Percentiles rank a stretch among this genome's conserved stretches.
Conservation (phyloP, 2,797 vertebrate species). For the Gymnocypris eckloni region DNA sequence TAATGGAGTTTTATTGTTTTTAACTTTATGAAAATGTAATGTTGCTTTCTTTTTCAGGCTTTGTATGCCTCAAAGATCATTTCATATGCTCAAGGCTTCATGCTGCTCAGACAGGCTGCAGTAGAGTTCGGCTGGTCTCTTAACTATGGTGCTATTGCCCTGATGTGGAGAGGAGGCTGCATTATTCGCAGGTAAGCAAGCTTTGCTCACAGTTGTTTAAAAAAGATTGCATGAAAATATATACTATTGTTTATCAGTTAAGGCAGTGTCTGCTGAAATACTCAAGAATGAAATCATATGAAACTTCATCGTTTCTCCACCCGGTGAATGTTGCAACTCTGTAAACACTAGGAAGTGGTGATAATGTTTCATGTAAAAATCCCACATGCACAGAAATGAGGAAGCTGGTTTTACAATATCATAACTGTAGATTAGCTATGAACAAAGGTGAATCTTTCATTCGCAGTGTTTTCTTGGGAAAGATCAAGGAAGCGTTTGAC, state of each 20-base stretch:
- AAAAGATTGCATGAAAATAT: background rate
- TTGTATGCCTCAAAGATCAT: constrained; percentile 99
- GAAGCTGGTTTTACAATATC: constrained; percentile 55
- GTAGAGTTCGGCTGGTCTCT: constrained; percentile 92
- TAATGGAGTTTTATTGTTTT: background rate
- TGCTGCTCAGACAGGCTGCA: constrained; percentile 94
- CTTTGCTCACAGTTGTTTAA: background rate
- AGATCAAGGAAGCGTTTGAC: constrained; percentile 98
- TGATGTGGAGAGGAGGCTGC: constrained; percentile 99
- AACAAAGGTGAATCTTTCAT: constrained; percentile 16
- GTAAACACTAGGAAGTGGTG: constrained; percentile 51
- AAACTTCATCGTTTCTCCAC: background rate
- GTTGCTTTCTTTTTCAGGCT: constrained; percentile 76
- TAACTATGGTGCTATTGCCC: constrained; percentile 95
- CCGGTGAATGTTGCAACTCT: constrained; percentile 53
- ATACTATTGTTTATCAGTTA: background rate
- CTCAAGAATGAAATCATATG: constrained; percentile 31
- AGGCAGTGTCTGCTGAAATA: constrained; percentile 22
- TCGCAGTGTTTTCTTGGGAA: constrained; percentile 91
- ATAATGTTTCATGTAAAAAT: constrained; percentile 47
- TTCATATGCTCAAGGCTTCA: constrained; percentile 97
- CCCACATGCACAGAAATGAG: constrained; percentile 54
- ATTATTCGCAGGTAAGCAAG: constrained; percentile 91
- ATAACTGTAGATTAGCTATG: background rate
- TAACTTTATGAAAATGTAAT: background rate